Evolutionary conservation across 2,113 vertebrate genomes (phyloP).

Genomic region (Callospermophilus lateralis): DNA sequence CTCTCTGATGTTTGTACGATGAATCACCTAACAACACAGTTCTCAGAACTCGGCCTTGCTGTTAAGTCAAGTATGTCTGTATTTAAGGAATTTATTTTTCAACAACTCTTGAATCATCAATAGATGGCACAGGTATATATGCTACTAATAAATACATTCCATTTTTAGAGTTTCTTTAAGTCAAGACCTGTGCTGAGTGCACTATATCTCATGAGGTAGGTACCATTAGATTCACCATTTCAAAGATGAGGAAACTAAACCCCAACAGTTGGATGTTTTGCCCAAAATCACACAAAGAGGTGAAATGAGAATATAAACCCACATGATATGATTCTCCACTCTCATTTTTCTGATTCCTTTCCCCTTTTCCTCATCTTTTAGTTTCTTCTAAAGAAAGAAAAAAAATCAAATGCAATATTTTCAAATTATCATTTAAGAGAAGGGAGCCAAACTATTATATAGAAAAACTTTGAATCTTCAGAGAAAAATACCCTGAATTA

Average conservation of each 20-base stretch:
- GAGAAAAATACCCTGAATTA: not conserved
- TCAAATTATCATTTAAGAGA: not conserved
- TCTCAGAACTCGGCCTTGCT: not conserved
- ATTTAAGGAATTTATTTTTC: not conserved
- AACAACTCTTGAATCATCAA: not conserved
- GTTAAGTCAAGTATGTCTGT: not conserved
- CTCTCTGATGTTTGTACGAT: not conserved
- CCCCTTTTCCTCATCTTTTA: not conserved
- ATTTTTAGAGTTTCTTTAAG: not conserved
- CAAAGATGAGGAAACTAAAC: not conserved
- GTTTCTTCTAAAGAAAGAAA: not conserved
- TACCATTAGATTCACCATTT: not conserved
- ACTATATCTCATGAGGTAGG: too few species aligned
- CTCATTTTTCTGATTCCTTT: not conserved
- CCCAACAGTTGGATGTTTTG: not conserved
- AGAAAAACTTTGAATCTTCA: not conserved
- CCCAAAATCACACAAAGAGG: not conserved
- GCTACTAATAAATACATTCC: not conserved
- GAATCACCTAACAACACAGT: not conserved
- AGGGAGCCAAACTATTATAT: not conserved
- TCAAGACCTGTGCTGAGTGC: not conserved
- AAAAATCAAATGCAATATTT: not conserved
- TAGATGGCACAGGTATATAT: not conserved
- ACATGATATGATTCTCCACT: not conserved
- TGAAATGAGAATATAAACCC: too few species aligned